Evolutionary conservation across 1,140 invertebrate species (phyloP).

Genomic region (Theocolax elegans): DNA sequence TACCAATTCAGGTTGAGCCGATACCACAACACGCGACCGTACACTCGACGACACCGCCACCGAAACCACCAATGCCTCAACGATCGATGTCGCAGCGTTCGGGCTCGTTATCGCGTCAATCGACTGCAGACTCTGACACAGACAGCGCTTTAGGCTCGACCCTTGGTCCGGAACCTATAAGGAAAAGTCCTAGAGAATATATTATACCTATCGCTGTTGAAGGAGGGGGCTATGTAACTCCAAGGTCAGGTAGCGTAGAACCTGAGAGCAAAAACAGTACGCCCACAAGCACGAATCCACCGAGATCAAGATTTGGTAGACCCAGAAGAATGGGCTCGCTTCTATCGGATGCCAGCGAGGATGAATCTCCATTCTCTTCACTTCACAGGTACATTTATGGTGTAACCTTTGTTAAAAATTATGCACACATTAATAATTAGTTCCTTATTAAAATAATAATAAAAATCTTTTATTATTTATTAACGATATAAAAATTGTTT

Average conservation of each 20-base stretch:
- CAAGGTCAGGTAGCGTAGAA: slow-evolving; percentile 79
- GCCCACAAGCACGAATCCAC: slow-evolving; percentile 55
- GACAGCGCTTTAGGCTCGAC: slow-evolving; percentile 68
- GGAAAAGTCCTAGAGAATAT: slow-evolving; percentile 88
- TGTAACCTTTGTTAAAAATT: no score
- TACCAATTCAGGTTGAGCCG: slow-evolving; percentile 67
- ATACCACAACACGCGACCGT: slow-evolving; percentile 16
- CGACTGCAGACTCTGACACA: slow-evolving; percentile 76
- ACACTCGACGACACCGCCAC: slow-evolving; percentile 56
- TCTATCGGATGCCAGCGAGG: slow-evolving; percentile 74
- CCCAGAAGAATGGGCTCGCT: slow-evolving; percentile 61
- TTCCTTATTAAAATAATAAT: no score
- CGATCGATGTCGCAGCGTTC: slow-evolving; percentile 63
- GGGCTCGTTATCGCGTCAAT: slow-evolving; percentile 72
- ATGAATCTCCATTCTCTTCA: slow-evolving; percentile 72
- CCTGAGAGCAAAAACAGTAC: slow-evolving; percentile 73
- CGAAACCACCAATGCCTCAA: slow-evolving; percentile 66
- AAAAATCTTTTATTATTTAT: no score
- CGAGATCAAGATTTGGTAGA: slow-evolving; percentile 62
- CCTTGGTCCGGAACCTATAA: slow-evolving; percentile 77
- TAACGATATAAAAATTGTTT: no score
- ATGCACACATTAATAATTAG: no score
- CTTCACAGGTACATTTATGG: slow-evolving; percentile 69
- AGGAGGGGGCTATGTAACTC: slow-evolving; percentile 86
- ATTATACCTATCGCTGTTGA: slow-evolving; percentile 92